Evolutionary conservation across 1,140 invertebrate genomes (phyloP), one percentile per base, ranked within the genome.

Genomic region (Papilio dardanus): DNA sequence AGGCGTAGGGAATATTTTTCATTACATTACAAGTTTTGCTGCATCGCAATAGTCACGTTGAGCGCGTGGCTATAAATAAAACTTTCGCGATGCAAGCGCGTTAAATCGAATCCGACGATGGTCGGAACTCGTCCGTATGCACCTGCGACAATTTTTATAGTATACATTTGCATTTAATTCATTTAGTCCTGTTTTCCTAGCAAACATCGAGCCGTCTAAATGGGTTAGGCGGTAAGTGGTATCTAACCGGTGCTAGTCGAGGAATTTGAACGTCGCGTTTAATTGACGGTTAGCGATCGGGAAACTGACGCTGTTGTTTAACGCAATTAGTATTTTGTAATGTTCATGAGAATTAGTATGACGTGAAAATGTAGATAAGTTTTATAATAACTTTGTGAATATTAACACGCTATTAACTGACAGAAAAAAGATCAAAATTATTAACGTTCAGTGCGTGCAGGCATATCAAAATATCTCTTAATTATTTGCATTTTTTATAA

Each of bases 141-240:
- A 93, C 92, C 92, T 93, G 92, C 90, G 90, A 93, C 92, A 92
- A 92, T 93, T 93, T 93, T 93, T 93, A 93, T 93, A 92, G 92
- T 92, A 92, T 93, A 92, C 88, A 93, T 93, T 93, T 92, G 86
- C 92, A 93, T 93, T n/a, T 93, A 93, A 93, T 92, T 92, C 89
- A 92, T 92, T 91, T 92, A 90, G 84, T 90, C 90, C 90, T 92
- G 90, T 93, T 91, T 91, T 86, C 86, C 91, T 83, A 81, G 87
- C 84, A 78, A 77, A 82, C 42, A 58, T 33, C 28, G 4, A 24
- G 69, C 76, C 78, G 83, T 88, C 92, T 92, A 92, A 93, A 93
- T 93, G 87, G 92, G 92, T 93, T 93, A 93, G 89, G 87, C 90
- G 91, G 91, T 92, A 88, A 93, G 86, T 90, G 90, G 89, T 86